These are phyloP conservation scores for Diarsia rubi DNA, from an alignment of 2,888 invertebrate species.

Conservation along the genomic window DNA sequence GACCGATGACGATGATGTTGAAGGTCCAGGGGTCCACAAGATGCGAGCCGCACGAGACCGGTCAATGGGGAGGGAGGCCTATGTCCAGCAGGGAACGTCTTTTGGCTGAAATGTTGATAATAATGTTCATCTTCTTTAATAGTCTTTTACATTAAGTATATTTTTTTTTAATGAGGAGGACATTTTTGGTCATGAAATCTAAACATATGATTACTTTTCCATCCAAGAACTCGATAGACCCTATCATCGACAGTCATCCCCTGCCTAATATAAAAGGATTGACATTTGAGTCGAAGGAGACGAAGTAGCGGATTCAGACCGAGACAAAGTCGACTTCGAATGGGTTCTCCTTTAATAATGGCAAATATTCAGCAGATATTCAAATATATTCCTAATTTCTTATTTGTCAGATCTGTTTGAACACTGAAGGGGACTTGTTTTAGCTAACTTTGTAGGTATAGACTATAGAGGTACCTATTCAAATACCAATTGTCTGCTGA, in stretches of 20 bases:
- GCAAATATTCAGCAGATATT: conserved; percentile 83
- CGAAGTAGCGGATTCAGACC: conserved; percentile 86
- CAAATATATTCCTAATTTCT: conserved; percentile 75
- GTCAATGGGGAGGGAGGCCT: no score
- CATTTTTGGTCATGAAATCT: not conserved
- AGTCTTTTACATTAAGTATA: no score
- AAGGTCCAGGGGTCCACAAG: no score
- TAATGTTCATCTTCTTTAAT: no score
- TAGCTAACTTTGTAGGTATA: conserved; percentile 11
- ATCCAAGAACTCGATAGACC: conserved; percentile 40
- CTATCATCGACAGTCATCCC: conserved; percentile 62
- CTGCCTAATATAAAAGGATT: conserved; percentile 88
- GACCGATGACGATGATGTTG: no score
- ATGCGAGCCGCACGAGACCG: no score
- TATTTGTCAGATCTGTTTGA: conserved; percentile 67
- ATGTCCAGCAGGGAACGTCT: no score
- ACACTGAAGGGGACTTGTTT: conserved; percentile 48
- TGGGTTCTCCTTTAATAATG: conserved; percentile 81
- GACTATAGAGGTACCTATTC: not conserved
- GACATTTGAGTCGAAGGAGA: conserved; percentile 86
- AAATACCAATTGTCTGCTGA: conserved; percentile 21
- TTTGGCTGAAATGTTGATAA: no score
- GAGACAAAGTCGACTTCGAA: conserved; percentile 85
- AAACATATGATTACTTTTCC: no score
- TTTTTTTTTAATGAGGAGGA: no score